Percentiles rank a stretch among this genome's conserved stretches.
Conservation (phyloP, 2,888 invertebrate genomes). For the Dasypogon diadema region DNA sequence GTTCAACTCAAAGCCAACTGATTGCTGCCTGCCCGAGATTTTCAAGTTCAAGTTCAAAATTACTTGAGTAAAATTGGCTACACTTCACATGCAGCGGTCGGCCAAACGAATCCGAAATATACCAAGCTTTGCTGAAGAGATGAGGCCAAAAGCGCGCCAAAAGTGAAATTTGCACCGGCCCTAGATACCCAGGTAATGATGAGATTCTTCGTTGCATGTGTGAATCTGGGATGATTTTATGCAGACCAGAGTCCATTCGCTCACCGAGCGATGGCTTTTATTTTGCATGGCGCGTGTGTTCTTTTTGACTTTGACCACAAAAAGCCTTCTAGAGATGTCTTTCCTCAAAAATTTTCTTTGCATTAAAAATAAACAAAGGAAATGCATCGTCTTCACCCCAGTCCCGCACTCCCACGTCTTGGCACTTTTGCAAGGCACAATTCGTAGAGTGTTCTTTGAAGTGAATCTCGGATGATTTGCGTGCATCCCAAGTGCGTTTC, state of each 20-base stretch:
- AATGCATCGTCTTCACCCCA: background rate
- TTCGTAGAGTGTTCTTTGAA: background rate
- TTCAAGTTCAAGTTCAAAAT: conserved; percentile 47
- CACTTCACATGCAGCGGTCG: background rate
- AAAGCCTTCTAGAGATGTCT: background rate
- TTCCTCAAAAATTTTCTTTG: background rate
- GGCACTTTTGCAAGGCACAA: background rate
- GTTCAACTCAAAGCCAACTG: conserved; percentile 19
- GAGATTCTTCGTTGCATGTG: too few species aligned
- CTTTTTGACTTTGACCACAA: conserved; percentile 18
- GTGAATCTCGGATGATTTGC: background rate
- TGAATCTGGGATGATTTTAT: background rate
- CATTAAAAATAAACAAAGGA: conserved; percentile 26
- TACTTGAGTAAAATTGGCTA: conserved; percentile 26
- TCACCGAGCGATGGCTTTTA: background rate
- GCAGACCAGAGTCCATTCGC: background rate
- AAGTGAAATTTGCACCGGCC: background rate
- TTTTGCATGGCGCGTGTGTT: background rate
- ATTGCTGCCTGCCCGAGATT: background rate
- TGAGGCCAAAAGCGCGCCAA: conserved; percentile 23
- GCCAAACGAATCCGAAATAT: conserved; percentile 22
- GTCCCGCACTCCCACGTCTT: background rate
- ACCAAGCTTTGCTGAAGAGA: conserved; percentile 17
- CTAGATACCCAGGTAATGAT: conserved; percentile 16
- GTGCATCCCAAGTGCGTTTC: conserved; percentile 1